Evolutionary conservation across 2,888 invertebrate species (phyloP).

Genomic region (Temnothorax ravouxi): DNA sequence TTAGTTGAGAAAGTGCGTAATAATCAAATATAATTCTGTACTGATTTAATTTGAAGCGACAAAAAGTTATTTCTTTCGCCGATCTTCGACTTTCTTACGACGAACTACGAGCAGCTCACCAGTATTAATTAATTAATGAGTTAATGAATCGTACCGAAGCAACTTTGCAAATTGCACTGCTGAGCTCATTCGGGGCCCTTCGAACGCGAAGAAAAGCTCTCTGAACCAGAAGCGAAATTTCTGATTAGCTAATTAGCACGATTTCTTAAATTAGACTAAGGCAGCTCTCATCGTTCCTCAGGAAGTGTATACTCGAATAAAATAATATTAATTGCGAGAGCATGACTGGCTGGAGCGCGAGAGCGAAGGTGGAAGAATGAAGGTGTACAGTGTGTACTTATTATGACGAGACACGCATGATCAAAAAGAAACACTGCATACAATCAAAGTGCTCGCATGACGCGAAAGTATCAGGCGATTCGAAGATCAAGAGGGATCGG

Average conservation of each 20-base stretch:
- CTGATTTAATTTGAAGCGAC: conserved; percentile 27
- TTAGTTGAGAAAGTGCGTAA: conserved; percentile 22
- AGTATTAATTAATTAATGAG: conserved; percentile 26
- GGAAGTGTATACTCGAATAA: conserved; percentile 34
- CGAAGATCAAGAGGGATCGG: background rate
- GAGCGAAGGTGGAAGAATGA: conserved; percentile 49
- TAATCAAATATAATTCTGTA: conserved; percentile 31
- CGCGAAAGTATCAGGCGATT: conserved; percentile 30
- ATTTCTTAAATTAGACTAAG: conserved; percentile 30
- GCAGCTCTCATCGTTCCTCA: conserved; percentile 28
- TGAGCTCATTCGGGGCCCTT: background rate
- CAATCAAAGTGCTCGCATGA: conserved; percentile 78
- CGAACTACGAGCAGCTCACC: conserved; percentile 15
- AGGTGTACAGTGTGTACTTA: conserved; percentile 53
- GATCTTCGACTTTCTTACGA: conserved; percentile 15
- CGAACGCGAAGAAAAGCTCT: background rate
- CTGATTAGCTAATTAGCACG: conserved; percentile 24
- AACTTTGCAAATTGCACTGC: conserved; percentile 16
- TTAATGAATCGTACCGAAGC: conserved; percentile 18
- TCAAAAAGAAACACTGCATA: conserved; percentile 76
- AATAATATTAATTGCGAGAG: conserved; percentile 43
- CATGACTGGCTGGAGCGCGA: conserved; percentile 48
- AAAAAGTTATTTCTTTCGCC: conserved; percentile 29
- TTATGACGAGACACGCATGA: conserved; percentile 67
- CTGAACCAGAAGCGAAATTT: conserved; percentile 22